Evolutionary conservation across 2,888 invertebrate species (phyloP), one percentile per base, ranked within the genome.

Genomic region (Harpalus rubripes): DNA sequence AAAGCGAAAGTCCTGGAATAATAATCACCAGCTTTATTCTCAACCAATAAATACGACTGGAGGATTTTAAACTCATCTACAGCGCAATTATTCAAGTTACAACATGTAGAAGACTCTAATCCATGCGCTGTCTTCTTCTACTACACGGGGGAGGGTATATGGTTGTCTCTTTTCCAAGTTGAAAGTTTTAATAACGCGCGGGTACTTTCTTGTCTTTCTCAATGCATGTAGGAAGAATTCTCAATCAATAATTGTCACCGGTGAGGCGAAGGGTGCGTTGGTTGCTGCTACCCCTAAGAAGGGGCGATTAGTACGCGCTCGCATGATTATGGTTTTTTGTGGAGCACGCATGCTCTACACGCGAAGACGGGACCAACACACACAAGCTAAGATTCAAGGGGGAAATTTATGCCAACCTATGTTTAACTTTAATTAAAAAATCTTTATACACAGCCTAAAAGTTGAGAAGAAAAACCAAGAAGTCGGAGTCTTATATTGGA

Each of bases 211-310:
- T 90, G 90, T 90, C 89, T 90, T 90, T 90, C 90, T 89, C 89
- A 89, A 90, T 90, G 89, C 89, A 90, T 90, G 89, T 89, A 90
- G 93, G 93, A 93, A 93, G 93, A 93, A 93, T 93, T 93, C 93
- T 93, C 93, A 94, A 94, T 94, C 93, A 93, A 94, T 94, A 94
- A 94, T 94, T 94, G 93, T 94, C 93, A 93, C 93, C 93, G 93
- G 92, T 92, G 56, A 32, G 32, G 32, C 32, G 32, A 32, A 32
- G 32, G 32, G 32, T 32, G 84, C 59, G 72, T 83, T 72, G 22
- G 82, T 68, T 39, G 22, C 65, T 22, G 18, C 68, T 26, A 7
- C 72, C 41, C 74, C 32, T 74, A 79, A 84, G 79, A 79, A 63
- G 79, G 41, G 56, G 79, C 84, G 84, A 84, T 84, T 84, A 84